These are phyloP conservation scores for Psittacus erithacus DNA, from an alignment of 2,113 vertebrate genomes.

Conservation along the genomic window DNA sequence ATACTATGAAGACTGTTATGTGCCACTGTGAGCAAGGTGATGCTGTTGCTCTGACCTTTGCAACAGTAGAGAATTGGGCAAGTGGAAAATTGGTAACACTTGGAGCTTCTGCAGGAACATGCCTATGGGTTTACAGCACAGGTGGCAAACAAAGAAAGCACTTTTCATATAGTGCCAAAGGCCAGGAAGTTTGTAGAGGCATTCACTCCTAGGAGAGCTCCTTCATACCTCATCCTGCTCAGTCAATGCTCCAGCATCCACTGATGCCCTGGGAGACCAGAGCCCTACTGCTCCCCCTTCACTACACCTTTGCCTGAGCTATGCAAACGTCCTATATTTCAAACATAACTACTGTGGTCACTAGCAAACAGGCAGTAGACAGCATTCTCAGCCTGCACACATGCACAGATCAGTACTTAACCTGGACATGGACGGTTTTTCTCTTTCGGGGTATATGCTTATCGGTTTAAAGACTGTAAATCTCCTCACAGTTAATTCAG, in stretches of 20 bases:
- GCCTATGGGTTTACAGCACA: background rate
- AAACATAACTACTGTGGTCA: fast-evolving
- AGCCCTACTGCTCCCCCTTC: background rate
- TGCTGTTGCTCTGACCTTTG: background rate
- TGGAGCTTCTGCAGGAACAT: background rate
- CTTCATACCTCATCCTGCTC: background rate
- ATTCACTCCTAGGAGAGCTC: background rate
- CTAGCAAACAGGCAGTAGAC: background rate
- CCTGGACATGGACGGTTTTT: background rate
- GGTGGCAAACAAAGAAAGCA: background rate
- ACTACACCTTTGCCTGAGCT: background rate
- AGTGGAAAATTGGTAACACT: background rate
- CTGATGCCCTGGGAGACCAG: fast-evolving
- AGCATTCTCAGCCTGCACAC: background rate
- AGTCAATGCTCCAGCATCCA: background rate
- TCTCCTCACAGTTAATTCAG: background rate
- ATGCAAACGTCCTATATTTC: background rate
- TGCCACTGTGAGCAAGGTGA: background rate
- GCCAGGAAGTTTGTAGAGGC: background rate
- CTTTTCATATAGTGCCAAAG: background rate
- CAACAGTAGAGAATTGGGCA: background rate
- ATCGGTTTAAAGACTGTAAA: background rate
- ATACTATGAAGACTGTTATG: background rate
- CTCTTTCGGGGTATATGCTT: background rate
- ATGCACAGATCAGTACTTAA: background rate